A percentile compares a stretch with the other conserved stretches of the same genome.
These are phyloP conservation scores for Suncus etruscus DNA, from an alignment of 2,113 vertebrate genomes.

Conservation along the genomic window DNA sequence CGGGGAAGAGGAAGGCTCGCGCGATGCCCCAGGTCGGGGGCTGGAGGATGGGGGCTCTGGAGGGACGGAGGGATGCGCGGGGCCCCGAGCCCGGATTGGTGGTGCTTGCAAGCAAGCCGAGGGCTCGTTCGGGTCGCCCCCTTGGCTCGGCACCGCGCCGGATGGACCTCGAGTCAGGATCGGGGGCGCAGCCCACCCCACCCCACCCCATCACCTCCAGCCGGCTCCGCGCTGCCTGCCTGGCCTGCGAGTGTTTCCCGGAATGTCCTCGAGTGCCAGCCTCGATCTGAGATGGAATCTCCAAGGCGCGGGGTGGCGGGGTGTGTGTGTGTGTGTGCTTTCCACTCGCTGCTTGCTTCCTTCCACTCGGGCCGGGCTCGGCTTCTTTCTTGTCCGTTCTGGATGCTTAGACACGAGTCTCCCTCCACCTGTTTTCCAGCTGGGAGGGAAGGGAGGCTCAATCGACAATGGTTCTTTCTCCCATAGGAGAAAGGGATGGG, in stretches of 20 bases:
- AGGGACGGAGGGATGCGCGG: too few species aligned
- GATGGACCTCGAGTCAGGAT: too few species aligned
- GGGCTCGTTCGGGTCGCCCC: too few species aligned
- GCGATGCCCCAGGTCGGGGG: not conserved
- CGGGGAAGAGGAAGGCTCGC: not conserved
- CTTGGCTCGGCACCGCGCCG: too few species aligned
- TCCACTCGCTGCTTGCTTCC: too few species aligned
- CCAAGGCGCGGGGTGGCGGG: not conserved
- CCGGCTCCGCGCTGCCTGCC: not conserved
- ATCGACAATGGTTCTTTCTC: not conserved
- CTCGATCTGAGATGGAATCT: not conserved
- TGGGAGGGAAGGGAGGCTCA: too few species aligned
- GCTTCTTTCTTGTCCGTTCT: not conserved
- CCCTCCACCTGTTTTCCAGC: not conserved
- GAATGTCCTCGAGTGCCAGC: constrained; percentile 5
- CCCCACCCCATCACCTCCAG: too few species aligned
- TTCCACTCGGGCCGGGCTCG: not conserved
- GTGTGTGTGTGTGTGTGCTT: not conserved
- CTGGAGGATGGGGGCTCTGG: not conserved
- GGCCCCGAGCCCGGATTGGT: too few species aligned
- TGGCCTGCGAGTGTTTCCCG: not conserved
- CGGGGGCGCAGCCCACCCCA: too few species aligned
- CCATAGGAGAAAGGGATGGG: constrained; percentile 16
- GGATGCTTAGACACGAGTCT: too few species aligned
- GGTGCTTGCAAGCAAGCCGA: too few species aligned